Conservation (phyloP, 2,888 invertebrate species). For the Hirtodrosophila confusa region DNA sequence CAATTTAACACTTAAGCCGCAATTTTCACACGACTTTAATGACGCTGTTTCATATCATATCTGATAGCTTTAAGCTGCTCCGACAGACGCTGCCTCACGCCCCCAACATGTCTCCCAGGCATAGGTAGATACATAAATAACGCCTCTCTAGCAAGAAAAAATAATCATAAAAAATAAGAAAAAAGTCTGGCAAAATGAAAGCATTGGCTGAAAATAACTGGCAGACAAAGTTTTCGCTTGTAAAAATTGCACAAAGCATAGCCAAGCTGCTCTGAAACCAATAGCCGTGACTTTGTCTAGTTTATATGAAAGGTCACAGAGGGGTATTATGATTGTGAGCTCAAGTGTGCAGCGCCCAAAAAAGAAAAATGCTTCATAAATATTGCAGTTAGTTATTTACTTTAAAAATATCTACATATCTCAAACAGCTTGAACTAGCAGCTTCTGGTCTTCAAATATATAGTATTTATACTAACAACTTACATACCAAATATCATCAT, state of each 20-base stretch:
- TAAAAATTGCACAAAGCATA: conserved; percentile 58
- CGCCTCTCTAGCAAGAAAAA: conserved; percentile 1
- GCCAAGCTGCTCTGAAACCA: conserved; percentile 19
- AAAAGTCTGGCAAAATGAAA: conserved; percentile 46
- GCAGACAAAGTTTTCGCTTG: conserved; percentile 50
- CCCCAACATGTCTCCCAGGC: conserved; percentile 6
- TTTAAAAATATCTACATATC: no score
- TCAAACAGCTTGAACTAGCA: no score
- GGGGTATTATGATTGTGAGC: conserved; percentile 40
- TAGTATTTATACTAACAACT: no score
- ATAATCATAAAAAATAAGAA: conserved; percentile 26
- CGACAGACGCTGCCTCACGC: conserved; percentile 11
- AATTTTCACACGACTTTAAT: conserved; percentile 72
- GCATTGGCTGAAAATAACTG: conserved; percentile 43
- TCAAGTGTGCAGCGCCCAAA: conserved; percentile 13
- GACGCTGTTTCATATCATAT: conserved; percentile 43
- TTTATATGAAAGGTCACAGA: conserved; percentile 14
- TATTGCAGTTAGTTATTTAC: neutral
- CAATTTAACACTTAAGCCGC: conserved; percentile 43
- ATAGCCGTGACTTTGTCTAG: conserved; percentile 15
- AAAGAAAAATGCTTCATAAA: neutral
- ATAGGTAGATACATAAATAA: conserved; percentile 45
- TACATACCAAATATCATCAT: no score
- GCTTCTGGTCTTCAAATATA: no score
- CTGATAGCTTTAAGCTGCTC: conserved; percentile 65